A percentile compares a stretch with the other conserved stretches of the same genome.
Evolutionary conservation across 2,797 vertebrate species (phyloP).

Genomic region (Clarias laeviceps): DNA sequence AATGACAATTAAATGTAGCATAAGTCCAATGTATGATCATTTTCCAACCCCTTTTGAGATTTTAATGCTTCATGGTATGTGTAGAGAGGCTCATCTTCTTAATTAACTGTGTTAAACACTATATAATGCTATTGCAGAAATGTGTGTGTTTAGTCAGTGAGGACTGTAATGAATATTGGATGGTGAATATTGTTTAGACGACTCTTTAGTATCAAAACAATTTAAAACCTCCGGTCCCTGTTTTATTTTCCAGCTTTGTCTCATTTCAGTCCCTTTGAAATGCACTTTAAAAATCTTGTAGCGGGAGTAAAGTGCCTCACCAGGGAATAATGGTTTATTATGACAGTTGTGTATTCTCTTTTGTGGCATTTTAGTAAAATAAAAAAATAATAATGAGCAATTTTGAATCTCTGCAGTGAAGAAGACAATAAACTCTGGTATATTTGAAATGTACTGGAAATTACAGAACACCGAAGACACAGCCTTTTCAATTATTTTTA

Average conservation of each 20-base stretch:
- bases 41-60: background rate
- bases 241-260: background rate
- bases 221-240: background rate
- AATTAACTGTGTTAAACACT: background rate
- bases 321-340: conserved; percentile 12
- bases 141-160: background rate
- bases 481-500: background rate
- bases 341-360: background rate
- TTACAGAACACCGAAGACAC: background rate
- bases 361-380: background rate
- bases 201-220: background rate
- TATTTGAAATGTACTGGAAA: background rate
- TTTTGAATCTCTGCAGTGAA: background rate
- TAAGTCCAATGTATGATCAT: background rate
- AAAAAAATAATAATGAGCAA: background rate
- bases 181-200: background rate
- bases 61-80: background rate
- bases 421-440: background rate
- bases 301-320: background rate
- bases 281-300: background rate
- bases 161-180: background rate
- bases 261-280: background rate
- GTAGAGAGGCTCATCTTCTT: background rate
- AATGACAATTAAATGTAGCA: background rate
- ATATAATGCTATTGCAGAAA: background rate